Evolutionary conservation across 1,140 invertebrate genomes (phyloP).

Genomic region (Oreohelix idahoensis): DNA sequence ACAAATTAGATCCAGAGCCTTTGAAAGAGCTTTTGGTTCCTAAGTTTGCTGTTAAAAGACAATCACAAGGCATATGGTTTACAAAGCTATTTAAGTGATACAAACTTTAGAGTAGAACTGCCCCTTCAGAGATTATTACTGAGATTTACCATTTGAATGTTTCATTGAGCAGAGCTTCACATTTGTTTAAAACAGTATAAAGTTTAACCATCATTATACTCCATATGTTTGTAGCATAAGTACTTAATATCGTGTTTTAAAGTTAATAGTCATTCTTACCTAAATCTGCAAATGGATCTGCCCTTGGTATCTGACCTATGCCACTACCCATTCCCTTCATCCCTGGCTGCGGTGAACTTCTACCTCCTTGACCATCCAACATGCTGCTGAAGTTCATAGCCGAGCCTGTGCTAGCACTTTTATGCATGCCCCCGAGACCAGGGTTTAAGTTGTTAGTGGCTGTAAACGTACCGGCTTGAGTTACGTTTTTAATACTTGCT

Average conservation of each 20-base stretch:
- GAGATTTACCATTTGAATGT: no score
- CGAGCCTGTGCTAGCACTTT: slow-evolving; percentile 48
- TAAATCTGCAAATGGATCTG: slow-evolving; percentile 69
- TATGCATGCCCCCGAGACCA: slow-evolving; percentile 44
- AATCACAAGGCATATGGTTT: neutral
- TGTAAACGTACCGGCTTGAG: slow-evolving; percentile 31
- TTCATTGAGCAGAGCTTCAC: no score
- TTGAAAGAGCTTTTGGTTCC: slow-evolving; percentile 19
- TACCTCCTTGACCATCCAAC: slow-evolving; percentile 12
- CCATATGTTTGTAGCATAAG: neutral
- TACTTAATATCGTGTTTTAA: neutral
- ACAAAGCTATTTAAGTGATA: no score
- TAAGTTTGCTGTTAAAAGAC: slow-evolving; percentile 4
- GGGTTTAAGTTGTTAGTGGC: slow-evolving; percentile 23
- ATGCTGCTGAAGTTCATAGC: slow-evolving; percentile 43
- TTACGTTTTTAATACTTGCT: slow-evolving; percentile 42
- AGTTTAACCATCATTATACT: neutral
- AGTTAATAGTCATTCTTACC: slow-evolving; percentile 50
- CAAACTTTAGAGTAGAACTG: no score
- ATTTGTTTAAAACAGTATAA: neutral
- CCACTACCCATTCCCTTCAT: slow-evolving; percentile 28
- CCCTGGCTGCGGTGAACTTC: slow-evolving; percentile 27
- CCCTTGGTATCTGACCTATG: slow-evolving; percentile 47
- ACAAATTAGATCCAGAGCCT: slow-evolving; percentile 5
- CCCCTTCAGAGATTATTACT: no score